Evolutionary conservation across 2,113 vertebrate genomes (phyloP), one percentile per base, ranked within the genome.

Genomic region (Terrapene triunguis): DNA sequence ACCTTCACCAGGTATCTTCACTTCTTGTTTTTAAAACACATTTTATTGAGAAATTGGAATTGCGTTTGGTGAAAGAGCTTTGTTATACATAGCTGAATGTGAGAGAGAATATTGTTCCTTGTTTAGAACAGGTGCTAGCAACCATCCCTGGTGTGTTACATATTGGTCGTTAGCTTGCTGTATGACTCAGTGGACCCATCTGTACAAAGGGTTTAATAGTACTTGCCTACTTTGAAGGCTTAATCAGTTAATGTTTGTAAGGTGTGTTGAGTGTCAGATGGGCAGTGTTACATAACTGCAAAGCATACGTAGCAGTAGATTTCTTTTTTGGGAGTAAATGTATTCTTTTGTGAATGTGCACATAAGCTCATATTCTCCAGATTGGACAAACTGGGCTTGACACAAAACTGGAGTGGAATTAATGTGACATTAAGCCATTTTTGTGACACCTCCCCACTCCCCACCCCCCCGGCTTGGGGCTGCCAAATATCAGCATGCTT

Each of bases 1-100:
- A 1, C 99, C 99, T 21, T 99, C 99, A 2, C 99, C 99, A 99
- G 99, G 99, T 99, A 98, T 54, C 72, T 94, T 80, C 81, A 50
- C 4, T 72, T 65, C 35, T 3, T 47, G 42, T 27, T 78, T 78
- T 47, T 47, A 47, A 27, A 78, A 78, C 13, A 27, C 44, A 27
- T 78, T 92, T 51, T 88, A 65, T 42, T 51, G 81, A 53, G 74
- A 55, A 21, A 59, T 57, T 76, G 32, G 44, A 57, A 82, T 69
- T 69, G 62, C 9, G 44, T 47, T 24, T 78, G 24, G 2, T 78
- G 74, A 27, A 78, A 47, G 42, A 44, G 22, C 25, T 78, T 78
- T 8, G 11, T 47, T 78, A 27, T 47, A 27, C 5, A 5, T 35
- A 72, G 35, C 35, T 38, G n/a, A 72, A 74, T 78, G 24, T 27